Conservation (phyloP, 2,888 invertebrate species). For the Parochlus steinenii region DNA sequence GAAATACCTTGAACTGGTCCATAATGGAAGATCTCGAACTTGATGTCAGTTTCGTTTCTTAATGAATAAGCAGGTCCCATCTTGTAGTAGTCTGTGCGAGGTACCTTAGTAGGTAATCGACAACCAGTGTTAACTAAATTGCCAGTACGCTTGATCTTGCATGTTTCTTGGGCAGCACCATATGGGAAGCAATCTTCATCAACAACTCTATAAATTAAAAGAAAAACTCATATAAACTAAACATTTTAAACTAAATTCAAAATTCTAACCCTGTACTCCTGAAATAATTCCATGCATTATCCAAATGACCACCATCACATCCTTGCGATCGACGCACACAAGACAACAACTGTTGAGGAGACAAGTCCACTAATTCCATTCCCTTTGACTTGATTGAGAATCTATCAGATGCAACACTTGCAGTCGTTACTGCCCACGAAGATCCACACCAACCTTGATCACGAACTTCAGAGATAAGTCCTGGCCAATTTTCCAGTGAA, state of each 20-base stretch:
- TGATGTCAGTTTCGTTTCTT: slow-evolving; percentile 65
- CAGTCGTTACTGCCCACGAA: slow-evolving; percentile 86
- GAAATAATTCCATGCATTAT: slow-evolving; percentile 82
- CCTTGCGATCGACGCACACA: slow-evolving; percentile 69
- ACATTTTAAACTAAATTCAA: not conserved
- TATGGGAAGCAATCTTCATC: slow-evolving; percentile 79
- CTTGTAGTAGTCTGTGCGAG: slow-evolving; percentile 45
- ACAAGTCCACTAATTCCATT: slow-evolving; percentile 48
- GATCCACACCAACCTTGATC: slow-evolving; percentile 58
- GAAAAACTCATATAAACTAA: not conserved
- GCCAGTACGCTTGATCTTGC: slow-evolving; percentile 39
- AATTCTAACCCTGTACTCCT: slow-evolving; percentile 49
- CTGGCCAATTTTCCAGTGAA: slow-evolving; percentile 55
- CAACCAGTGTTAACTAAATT: slow-evolving; percentile 40
- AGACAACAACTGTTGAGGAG: slow-evolving; percentile 73
- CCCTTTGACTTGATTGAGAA: slow-evolving; percentile 76
- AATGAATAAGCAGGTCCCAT: slow-evolving; percentile 63
- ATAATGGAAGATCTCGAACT: slow-evolving; percentile 75
- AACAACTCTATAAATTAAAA: slow-evolving; percentile 45
- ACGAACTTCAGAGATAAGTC: slow-evolving; percentile 47
- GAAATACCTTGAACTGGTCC: slow-evolving; percentile 79
- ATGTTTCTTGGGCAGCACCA: slow-evolving; percentile 40
- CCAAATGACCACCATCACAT: slow-evolving; percentile 78
- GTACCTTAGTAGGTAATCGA: slow-evolving; percentile 28
- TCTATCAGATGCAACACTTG: slow-evolving; percentile 63